Conservation (phyloP, 2,797 vertebrate genomes). For the Cossypha polioptera region DNA sequence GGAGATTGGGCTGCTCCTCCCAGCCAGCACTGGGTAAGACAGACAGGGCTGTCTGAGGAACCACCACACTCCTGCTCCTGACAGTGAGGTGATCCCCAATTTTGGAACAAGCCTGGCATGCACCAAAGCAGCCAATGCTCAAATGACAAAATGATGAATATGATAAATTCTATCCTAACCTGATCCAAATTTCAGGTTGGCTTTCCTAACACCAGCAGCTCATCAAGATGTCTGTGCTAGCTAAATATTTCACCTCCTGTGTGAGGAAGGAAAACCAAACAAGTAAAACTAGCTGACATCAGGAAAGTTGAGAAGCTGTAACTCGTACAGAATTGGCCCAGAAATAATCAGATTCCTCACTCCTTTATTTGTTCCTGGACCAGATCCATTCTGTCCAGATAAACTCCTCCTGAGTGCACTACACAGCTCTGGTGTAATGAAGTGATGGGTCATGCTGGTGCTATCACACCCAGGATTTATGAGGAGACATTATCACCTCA, state of each 20-base stretch:
- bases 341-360: conserved; percentile 64
- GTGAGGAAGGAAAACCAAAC: background rate
- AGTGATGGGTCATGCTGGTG: conserved; percentile 59
- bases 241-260: background rate
- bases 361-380: conserved; percentile 70
- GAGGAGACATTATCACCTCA: conserved; percentile 21
- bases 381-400: conserved; percentile 60
- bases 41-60: background rate
- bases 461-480: conserved; percentile 54
- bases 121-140: background rate
- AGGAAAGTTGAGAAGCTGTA: conserved; percentile 56
- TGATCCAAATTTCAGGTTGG: background rate
- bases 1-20: background rate
- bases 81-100: fast-evolving
- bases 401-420: conserved; percentile 57
- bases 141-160: background rate
- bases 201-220: background rate
- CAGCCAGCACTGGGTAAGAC: fast-evolving
- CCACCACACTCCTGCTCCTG: fast-evolving
- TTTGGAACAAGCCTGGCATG: background rate
- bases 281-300: conserved; percentile 57
- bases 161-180: background rate
- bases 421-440: conserved; percentile 49
- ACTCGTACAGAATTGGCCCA: conserved; percentile 19
- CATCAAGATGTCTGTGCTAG: conserved; percentile 36